Conservation (phyloP, 2,797 vertebrate genomes). For the Semaprochilodus insignis region DNA sequence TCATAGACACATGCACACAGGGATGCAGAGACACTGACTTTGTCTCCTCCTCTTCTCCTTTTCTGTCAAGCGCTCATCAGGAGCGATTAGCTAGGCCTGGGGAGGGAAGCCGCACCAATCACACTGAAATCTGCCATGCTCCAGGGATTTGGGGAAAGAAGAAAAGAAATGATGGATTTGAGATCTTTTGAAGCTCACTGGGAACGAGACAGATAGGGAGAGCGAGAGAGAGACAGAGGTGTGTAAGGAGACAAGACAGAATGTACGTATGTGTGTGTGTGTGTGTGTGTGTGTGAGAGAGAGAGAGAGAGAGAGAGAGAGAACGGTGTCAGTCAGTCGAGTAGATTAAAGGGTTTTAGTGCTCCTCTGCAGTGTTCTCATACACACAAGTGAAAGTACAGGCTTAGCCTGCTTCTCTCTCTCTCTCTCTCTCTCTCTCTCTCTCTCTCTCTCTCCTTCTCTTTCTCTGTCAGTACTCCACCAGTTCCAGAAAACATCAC, state of each 20-base stretch:
- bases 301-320: slow-evolving; percentile 17
- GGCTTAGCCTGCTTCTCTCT: background rate
- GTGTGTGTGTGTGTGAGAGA: slow-evolving; percentile 10
- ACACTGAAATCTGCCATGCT: slow-evolving; percentile 24
- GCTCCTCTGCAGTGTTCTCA: slow-evolving; percentile 25
- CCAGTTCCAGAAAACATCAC: slow-evolving; percentile 16
- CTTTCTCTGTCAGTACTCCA: slow-evolving; percentile 1
- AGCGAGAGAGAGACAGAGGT: slow-evolving; percentile 5
- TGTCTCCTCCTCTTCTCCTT: slow-evolving; percentile 41
- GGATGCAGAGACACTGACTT: background rate
- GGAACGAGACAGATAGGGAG: background rate
- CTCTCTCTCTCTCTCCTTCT: background rate
- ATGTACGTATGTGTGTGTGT: background rate
- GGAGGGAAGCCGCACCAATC: slow-evolving; percentile 17
- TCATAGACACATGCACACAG: slow-evolving; percentile 1
- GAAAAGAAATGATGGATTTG: slow-evolving; percentile 43
- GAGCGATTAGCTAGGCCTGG: slow-evolving; percentile 32
- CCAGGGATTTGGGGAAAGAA: slow-evolving; percentile 37
- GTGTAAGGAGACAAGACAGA: background rate
- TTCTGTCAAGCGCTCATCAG: slow-evolving; percentile 50
- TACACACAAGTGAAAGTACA: slow-evolving; percentile 27
- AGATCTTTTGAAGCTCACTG: slow-evolving; percentile 39
- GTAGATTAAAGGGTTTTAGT: slow-evolving; percentile 52
- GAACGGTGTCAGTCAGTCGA: slow-evolving; percentile 38
- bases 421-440: background rate